A percentile compares a stretch with the other conserved stretches of the same genome.
phyloP scores from a whole-genome alignment of 2,113 vertebrate genomes.

The Phycodurus eques region DNA sequence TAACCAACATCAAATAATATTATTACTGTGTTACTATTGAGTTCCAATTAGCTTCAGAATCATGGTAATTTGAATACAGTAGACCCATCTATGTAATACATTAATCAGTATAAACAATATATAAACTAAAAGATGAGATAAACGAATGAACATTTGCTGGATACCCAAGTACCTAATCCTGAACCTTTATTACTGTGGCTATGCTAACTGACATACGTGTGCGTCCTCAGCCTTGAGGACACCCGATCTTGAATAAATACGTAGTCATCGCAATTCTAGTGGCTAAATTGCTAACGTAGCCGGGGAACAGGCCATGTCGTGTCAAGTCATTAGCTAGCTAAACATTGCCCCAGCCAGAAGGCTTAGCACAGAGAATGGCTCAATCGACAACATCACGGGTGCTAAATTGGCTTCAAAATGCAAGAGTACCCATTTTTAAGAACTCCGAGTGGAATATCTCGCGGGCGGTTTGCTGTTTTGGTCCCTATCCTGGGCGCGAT shows the following conservation, averaged over 20 bases:
- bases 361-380: slow-evolving; percentile 19
- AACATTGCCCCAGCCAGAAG: slow-evolving; percentile 19
- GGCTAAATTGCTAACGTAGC: slow-evolving; percentile 55
- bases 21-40: not conserved
- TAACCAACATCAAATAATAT: not conserved
- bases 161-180: not conserved
- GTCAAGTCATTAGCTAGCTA: slow-evolving; percentile 57
- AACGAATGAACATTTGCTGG: not conserved
- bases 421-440: slow-evolving; percentile 45
- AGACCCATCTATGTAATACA: too few species aligned
- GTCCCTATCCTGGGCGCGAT: slow-evolving; percentile 29
- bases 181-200: not conserved
- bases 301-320: slow-evolving; percentile 60
- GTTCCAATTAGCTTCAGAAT: not conserved
- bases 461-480: slow-evolving; percentile 29
- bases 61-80: too few species aligned
- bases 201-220: not conserved
- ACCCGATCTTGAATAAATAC: not conserved
- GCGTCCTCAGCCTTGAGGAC: not conserved
- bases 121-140: not conserved
- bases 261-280: slow-evolving; percentile 18
- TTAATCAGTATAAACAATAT: not conserved
- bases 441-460: slow-evolving; percentile 18
- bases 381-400: not conserved
- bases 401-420: not conserved